phyloP scores from a whole-genome alignment of 92 coral and sea anemone species.

The Palythoa grandiflora region DNA sequence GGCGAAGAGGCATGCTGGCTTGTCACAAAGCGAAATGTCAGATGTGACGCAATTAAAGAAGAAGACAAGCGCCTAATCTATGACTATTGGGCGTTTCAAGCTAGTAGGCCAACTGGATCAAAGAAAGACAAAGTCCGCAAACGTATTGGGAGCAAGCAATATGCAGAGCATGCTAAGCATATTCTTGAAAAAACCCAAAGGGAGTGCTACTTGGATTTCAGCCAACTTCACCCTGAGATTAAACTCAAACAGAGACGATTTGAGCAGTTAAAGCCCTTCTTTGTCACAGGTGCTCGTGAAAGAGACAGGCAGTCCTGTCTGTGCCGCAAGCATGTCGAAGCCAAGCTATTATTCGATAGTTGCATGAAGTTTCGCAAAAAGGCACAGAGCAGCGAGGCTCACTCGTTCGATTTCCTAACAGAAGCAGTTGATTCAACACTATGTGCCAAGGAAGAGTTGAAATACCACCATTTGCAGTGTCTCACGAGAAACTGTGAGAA shows the following conservation, averaged over 20 bases:
- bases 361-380: slow-evolving; percentile 63
- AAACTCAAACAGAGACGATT: slow-evolving; percentile 51
- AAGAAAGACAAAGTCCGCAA: slow-evolving; percentile 50
- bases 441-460: neutral
- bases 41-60: slow-evolving; percentile 23
- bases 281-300: neutral
- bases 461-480: neutral
- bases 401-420: slow-evolving; percentile 37
- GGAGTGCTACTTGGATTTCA: slow-evolving; percentile 1
- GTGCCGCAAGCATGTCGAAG: slow-evolving; percentile 41
- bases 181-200: slow-evolving; percentile 69
- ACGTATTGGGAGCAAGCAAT: slow-evolving; percentile 37
- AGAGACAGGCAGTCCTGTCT: slow-evolving; percentile 37
- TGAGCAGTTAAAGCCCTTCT: slow-evolving; percentile 28
- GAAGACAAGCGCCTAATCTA: slow-evolving; percentile 5
- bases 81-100: slow-evolving; percentile 26
- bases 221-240: slow-evolving; percentile 5
- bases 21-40: slow-evolving; percentile 11
- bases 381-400: slow-evolving; percentile 3
- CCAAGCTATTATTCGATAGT: slow-evolving; percentile 49
- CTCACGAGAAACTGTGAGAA: neutral
- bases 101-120: slow-evolving; percentile 37
- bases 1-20: neutral
- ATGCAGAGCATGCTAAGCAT: slow-evolving; percentile 60
- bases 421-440: slow-evolving; percentile 31